Base-by-base conservation (phyloP, 2,888 invertebrate genomes). In the Escarpia spicata region DNA sequence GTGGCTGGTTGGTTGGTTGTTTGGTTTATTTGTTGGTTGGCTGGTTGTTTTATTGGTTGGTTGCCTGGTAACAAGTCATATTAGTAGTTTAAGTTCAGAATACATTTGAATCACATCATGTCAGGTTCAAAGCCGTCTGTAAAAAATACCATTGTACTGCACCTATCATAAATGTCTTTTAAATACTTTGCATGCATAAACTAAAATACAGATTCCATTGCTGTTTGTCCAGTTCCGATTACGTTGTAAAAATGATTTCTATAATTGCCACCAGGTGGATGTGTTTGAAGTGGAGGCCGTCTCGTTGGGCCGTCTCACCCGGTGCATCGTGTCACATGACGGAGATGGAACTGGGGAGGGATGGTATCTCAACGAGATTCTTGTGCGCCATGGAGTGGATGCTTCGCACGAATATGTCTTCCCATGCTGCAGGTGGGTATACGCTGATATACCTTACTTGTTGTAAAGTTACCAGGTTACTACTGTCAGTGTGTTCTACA, bases 281-380 rank as follows among this genome's bases (percentile, higher is more conserved):
- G 93, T 93, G 90, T 96, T 96, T 94, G 95, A 95, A 91, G n/a
- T 96, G 58, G 96, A 96, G 92, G 96, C 96, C 26, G 96, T 96
- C 10, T 95, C 95, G 19, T 94, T 96, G 37, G 96, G 96, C 44
- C 93, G 93, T 45, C 93, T 96, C 91, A 94, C 94, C 93, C 95
- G 94, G 44, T 95, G 96, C 92, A 94, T 95, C 92, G 94, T 96
- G n/a, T 95, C 95, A 52, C 96, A 96, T 94, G 96, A 96, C 94
- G 95, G 95, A n/a, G 95, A 95, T 1, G 95, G 94, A 15, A 93
- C 95, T 75, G 95, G 95, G 0, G 95, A 96, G 60, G 96, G 96
- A 31, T 96, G 96, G 96, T 95, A 93, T 93, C 94, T 95, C 44
- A 95, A 96, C 1, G 93, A 95, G 92, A 93, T 96, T 12, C 93